Conservation (phyloP, 2,113 vertebrate genomes). For the Passer domesticus region DNA sequence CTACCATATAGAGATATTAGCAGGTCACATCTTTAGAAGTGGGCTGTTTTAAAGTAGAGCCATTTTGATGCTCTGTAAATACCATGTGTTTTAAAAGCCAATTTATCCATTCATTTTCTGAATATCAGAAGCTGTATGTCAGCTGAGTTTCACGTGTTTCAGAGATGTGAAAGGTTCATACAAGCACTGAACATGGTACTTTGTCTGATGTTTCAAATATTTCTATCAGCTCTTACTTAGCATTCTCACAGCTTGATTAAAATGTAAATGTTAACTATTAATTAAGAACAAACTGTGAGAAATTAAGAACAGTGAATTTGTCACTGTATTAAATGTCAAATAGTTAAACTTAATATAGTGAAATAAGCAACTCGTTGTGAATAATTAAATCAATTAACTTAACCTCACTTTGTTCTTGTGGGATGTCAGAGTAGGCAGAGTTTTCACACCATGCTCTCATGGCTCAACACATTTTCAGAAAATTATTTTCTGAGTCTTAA, state of each 20-base stretch:
- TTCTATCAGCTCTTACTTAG: not conserved
- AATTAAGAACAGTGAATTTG: not conserved
- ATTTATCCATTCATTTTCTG: not conserved
- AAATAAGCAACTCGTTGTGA: conserved; percentile 28
- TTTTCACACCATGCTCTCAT: conserved; percentile 1
- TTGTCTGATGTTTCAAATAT: not conserved
- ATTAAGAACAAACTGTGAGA: conserved; percentile 18
- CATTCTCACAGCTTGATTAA: not conserved
- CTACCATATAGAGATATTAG: not conserved
- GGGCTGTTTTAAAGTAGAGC: not conserved
- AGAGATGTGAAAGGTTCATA: not conserved
- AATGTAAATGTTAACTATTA: conserved; percentile 30
- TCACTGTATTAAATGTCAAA: conserved; percentile 32
- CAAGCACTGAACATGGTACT: not conserved
- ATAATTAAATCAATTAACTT: conserved; percentile 37
- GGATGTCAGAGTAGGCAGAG: conserved; percentile 8
- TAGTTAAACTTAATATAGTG: conserved; percentile 1
- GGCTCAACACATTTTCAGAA: not conserved
- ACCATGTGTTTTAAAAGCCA: not conserved
- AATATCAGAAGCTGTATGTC: not conserved
- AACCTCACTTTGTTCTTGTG: conserved; percentile 13
- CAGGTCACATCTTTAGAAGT: not conserved
- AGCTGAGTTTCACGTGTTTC: not conserved
- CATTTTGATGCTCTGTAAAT: not conserved
- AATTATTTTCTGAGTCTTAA: not conserved